These are phyloP conservation scores for Pangasianodon gigas DNA, from an alignment of 2,113 vertebrate genomes.

Conservation along the genomic window DNA sequence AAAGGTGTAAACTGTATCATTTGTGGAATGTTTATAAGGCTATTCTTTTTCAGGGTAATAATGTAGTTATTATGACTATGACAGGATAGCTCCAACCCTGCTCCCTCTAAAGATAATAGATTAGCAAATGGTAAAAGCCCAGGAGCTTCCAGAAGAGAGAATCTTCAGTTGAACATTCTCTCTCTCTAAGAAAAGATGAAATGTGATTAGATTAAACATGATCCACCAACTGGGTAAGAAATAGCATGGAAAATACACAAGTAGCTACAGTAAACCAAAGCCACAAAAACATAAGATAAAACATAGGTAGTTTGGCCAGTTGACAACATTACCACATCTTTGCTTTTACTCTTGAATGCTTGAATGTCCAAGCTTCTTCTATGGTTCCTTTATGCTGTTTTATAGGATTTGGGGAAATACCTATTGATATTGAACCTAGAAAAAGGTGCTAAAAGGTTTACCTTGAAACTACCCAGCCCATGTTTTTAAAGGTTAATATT, in stretches of 20 bases:
- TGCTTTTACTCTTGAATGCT: not conserved
- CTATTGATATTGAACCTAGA: not conserved
- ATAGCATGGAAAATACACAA: not conserved
- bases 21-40: too few species aligned
- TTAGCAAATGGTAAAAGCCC: constrained; percentile 9
- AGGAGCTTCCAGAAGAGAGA: constrained; percentile 4
- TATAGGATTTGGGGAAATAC: not conserved
- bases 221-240: not conserved
- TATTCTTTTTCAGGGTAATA: not conserved
- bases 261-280: not conserved
- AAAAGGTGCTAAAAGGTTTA: not conserved
- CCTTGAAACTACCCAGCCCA: not conserved
- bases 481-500: not conserved
- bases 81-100: not conserved
- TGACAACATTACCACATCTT: not conserved
- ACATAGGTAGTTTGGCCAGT: not conserved
- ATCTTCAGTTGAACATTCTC: not conserved
- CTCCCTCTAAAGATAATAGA: not conserved
- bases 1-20: not conserved
- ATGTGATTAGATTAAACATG: not conserved
- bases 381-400: not conserved
- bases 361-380: not conserved
- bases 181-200: not conserved
- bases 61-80: not conserved
- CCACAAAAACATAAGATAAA: not conserved